Percentiles rank a stretch among this genome's conserved stretches.
phyloP scores from a whole-genome alignment of 2,888 invertebrate genomes.

The Adelphocoris suturalis region DNA sequence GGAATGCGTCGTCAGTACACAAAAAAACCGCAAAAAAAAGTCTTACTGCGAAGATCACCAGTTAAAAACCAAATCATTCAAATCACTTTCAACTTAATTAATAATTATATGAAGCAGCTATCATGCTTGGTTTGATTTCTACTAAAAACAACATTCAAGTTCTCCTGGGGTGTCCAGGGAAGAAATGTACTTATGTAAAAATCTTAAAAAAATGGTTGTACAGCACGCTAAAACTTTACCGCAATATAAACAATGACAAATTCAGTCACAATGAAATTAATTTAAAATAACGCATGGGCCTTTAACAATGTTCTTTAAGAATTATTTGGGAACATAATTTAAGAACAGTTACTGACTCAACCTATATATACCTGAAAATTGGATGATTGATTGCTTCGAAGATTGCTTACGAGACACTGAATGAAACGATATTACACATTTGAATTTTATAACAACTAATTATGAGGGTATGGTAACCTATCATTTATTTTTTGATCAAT shows the following conservation, averaged over 20 bases:
- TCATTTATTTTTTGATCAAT: too few relatives aligned
- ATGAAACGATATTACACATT: too few relatives aligned
- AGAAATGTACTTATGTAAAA: constrained; percentile 5
- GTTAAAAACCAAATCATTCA: neutral
- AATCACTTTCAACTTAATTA: neutral
- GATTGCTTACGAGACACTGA: too few relatives aligned
- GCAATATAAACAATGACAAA: neutral
- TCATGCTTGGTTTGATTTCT: neutral
- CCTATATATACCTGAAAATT: neutral
- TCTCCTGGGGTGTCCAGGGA: neutral
- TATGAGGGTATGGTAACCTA: too few relatives aligned
- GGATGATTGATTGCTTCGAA: too few relatives aligned
- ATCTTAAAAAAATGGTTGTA: neutral
- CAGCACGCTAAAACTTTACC: constrained; percentile 7
- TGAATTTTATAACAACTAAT: too few relatives aligned
- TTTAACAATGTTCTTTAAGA: too few relatives aligned
- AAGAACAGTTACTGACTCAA: neutral
- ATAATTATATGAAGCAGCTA: neutral
- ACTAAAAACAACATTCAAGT: neutral
- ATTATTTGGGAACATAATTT: neutral
- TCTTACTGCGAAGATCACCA: too few relatives aligned
- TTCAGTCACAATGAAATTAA: too few relatives aligned
- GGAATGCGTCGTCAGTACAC: neutral
- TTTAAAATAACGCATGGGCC: too few relatives aligned
- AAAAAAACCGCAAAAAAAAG: too few relatives aligned